Percentiles rank a stretch among this genome's conserved stretches.
These are phyloP conservation scores for Ambastaia sidthimunki DNA, from an alignment of 2,797 vertebrate species.

Conservation along the genomic window DNA sequence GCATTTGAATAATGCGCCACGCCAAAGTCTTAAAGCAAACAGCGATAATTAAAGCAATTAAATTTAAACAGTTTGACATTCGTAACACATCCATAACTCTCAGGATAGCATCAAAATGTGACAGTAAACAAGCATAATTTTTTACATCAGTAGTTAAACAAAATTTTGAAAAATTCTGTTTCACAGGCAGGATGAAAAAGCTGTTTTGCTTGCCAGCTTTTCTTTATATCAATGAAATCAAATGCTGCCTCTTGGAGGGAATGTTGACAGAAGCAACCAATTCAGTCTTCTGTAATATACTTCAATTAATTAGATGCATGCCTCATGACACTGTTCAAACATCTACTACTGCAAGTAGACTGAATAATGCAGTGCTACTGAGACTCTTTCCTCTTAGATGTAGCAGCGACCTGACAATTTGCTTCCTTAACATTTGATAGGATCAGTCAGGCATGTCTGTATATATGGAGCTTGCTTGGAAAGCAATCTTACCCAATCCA, in stretches of 20 bases:
- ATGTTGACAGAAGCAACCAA: conserved; percentile 3
- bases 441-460: not conserved
- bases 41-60: no score
- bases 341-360: conserved; percentile 42
- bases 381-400: not conserved
- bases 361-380: conserved; percentile 54
- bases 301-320: conserved; percentile 44
- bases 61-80: not conserved
- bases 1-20: no score
- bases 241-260: not conserved
- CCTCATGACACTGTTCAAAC: conserved; percentile 44
- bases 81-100: not conserved
- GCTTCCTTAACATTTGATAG: conserved; percentile 12
- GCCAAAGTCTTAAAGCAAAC: no score
- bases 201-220: conserved; percentile 2
- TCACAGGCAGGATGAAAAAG: not conserved
- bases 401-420: conserved; percentile 43
- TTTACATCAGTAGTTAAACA: not conserved
- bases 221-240: conserved; percentile 23
- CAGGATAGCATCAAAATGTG: not conserved
- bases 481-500: not conserved
- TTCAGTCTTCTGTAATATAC: conserved; percentile 18
- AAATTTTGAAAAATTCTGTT: not conserved
- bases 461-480: not conserved
- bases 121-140: not conserved